These are phyloP conservation scores for Gymnodraco acuticeps DNA, from an alignment of 2,797 vertebrate species.

Conservation along the genomic window DNA sequence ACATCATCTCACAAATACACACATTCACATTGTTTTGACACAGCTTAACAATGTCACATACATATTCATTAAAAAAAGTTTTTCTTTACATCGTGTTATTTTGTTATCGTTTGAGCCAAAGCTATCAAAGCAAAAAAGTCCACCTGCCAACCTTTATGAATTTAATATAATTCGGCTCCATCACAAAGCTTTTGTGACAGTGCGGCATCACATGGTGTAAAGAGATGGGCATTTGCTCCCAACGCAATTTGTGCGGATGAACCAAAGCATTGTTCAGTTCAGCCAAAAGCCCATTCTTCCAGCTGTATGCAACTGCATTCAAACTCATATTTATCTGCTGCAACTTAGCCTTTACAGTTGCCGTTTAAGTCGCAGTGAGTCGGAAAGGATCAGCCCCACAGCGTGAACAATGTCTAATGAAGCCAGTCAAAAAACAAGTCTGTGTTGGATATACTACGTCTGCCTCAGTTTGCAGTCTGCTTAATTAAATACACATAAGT, in stretches of 20 bases:
- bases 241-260: conserved; percentile 29
- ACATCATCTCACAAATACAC: conserved; percentile 6
- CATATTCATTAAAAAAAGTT: not conserved
- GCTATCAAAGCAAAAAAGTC: not conserved
- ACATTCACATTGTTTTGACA: conserved; percentile 17
- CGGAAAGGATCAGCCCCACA: conserved; percentile 29
- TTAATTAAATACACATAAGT: conserved; percentile 49
- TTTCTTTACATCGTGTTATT: not conserved
- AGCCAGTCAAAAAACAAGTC: conserved; percentile 36
- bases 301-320: conserved; percentile 33
- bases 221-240: conserved; percentile 1
- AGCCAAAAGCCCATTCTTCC: conserved; percentile 49
- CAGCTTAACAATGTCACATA: conserved; percentile 1
- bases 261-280: conserved; percentile 21
- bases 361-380: conserved; percentile 15
- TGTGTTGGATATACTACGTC: conserved; percentile 28
- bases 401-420: conserved; percentile 59
- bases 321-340: conserved; percentile 49
- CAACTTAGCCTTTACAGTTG: conserved; percentile 34
- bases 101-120: not conserved
- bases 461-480: conserved; percentile 7
- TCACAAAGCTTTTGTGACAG: conserved; percentile 18
- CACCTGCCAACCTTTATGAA: not conserved
- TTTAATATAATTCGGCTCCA: not conserved
- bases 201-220: conserved; percentile 12